A percentile compares a stretch with the other conserved stretches of the same genome.
Conservation (phyloP, 2,888 invertebrate genomes). For the Ptychoptera contaminata region DNA sequence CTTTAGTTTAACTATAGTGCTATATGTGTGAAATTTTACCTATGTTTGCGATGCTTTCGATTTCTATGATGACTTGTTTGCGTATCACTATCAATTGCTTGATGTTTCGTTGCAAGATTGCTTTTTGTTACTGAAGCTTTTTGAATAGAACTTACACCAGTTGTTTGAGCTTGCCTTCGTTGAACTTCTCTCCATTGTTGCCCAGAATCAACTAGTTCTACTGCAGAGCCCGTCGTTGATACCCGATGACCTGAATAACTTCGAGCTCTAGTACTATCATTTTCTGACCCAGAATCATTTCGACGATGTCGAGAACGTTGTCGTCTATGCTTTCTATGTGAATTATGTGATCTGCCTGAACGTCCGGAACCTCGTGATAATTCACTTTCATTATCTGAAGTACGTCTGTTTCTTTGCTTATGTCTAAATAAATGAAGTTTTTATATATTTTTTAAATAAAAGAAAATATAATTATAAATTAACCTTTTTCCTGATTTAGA, state of each 20-base stretch:
- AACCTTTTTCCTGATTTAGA: constrained; percentile 62
- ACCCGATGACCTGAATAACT: constrained; percentile 30
- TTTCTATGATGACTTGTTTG: constrained; percentile 32
- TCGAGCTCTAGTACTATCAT: constrained; percentile 41
- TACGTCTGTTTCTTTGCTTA: constrained; percentile 62
- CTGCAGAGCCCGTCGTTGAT: constrained; percentile 31
- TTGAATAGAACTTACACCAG: constrained; percentile 39
- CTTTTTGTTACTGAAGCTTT: constrained; percentile 54
- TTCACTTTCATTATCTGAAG: constrained; percentile 84
- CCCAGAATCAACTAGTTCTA: constrained; percentile 70
- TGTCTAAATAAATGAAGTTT: constrained; percentile 30
- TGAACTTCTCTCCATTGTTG: constrained; percentile 82
- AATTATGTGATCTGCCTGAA: constrained; percentile 56
- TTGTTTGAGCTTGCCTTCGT: constrained; percentile 47
- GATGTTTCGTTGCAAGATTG: constrained; percentile 32
- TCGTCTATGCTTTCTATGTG: constrained; percentile 59
- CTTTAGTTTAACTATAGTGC: not conserved
- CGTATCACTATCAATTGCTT: constrained; percentile 37
- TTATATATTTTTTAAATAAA: not conserved
- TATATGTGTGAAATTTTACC: constrained; percentile 30
- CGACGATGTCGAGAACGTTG: constrained; percentile 57
- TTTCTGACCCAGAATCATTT: constrained; percentile 56
- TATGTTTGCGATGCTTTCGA: constrained; percentile 23
- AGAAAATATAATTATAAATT: constrained; percentile 12
- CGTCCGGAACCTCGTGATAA: constrained; percentile 70